Evolutionary conservation across 2,113 vertebrate species (phyloP), one percentile per base, ranked within the genome.

Genomic region (Anolis sagrei): DNA sequence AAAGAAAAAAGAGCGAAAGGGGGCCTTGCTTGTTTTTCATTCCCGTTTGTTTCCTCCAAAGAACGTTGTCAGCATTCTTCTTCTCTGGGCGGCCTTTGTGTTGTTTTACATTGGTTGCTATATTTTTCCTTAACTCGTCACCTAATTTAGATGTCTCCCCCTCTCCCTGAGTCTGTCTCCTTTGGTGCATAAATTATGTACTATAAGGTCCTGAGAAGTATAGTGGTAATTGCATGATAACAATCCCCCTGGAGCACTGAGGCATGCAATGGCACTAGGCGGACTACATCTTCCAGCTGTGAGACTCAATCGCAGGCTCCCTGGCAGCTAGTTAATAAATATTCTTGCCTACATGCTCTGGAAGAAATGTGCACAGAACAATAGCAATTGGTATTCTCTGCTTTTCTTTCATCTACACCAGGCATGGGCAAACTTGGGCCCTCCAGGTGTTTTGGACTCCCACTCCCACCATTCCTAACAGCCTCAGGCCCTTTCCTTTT

Each of bases 91-190:
- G 36, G 73, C 16, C 64, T 79, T 85, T 87, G 85, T 72, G 34
- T 58, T 0, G 7, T 8, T 21, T 25, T 34, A 10, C 16, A 7
- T 0, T 0, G 76, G 83, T 70, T 61, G 83, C 66, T 86, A 25
- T 82, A 36, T 87, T 81, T 32, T 83, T 66, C 39, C 39, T 76
- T 32, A 14, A n/a, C 25, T n/a, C 7, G 6, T 23, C 48, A 81
- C 81, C 90, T 95, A 92, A 92, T 89, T 90, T 81, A 90, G 83
- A 81, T 0, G 2, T 86, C 84, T 64, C 49, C 27, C 29, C 2
- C 27, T 7, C 39, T 44, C 39, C 39, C 39, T 2, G 39, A 44
- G 39, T 44, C 39, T 44, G 16, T 80, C 69, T 85, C 85, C 44
- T 81, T 61, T 76, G 23, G 77, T 25, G 68, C 75, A 62, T 91